Percentiles rank a stretch among this genome's conserved stretches.
These are phyloP conservation scores for Paralichthys olivaceus DNA, from an alignment of 2,113 vertebrate genomes.

Conservation along the genomic window DNA sequence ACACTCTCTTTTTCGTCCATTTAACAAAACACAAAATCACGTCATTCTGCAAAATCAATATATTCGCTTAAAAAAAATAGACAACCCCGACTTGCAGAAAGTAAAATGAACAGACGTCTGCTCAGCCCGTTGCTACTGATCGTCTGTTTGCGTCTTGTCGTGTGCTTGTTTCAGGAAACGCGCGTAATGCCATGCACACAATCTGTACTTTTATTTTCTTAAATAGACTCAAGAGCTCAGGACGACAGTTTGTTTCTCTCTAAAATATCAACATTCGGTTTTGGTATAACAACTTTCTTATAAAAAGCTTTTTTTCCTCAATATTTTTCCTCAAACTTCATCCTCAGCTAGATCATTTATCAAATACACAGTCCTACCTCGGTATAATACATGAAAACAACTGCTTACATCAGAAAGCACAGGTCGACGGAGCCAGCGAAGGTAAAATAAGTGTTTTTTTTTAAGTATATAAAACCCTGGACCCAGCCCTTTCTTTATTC, in stretches of 20 bases:
- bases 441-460: constrained; percentile 56
- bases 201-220: constrained; percentile 25
- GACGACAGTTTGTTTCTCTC: constrained; percentile 22
- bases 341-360: constrained; percentile 47
- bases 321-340: constrained; percentile 42
- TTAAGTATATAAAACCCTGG: constrained; percentile 42
- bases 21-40: background rate
- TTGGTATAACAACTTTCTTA: constrained; percentile 57
- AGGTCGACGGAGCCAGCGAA: constrained; percentile 43
- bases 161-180: constrained; percentile 45
- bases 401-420: constrained; percentile 64
- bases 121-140: background rate
- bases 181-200: constrained; percentile 36
- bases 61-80: constrained; percentile 15
- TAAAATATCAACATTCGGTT: constrained; percentile 48
- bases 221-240: constrained; percentile 33
- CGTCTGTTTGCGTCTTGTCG: background rate
- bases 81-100: background rate
- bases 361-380: constrained; percentile 71
- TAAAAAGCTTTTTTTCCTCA: constrained; percentile 39
- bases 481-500: constrained; percentile 49
- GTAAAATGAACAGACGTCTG: background rate
- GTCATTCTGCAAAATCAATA: constrained; percentile 6
- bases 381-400: constrained; percentile 64
- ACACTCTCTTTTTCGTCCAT: background rate